Evolutionary conservation across 1,140 invertebrate species (phyloP).

Genomic region (Zaprionus capensis): DNA sequence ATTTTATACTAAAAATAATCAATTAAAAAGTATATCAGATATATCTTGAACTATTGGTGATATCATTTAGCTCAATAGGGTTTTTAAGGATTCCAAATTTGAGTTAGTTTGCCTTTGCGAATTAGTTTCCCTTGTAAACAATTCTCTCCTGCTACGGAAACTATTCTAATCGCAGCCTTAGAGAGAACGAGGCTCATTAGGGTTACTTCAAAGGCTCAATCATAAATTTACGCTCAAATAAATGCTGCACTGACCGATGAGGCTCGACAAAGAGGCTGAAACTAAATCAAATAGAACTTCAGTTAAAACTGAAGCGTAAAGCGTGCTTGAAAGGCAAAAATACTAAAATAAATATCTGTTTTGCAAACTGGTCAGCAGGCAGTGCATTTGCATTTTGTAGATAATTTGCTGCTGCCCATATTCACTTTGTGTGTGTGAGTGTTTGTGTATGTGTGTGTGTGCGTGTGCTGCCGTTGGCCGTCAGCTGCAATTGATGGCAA

Average conservation of each 20-base stretch:
- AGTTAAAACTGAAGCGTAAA: slow-evolving; percentile 66
- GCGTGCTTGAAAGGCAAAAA: slow-evolving; percentile 47
- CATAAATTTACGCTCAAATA: slow-evolving; percentile 69
- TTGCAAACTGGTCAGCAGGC: slow-evolving; percentile 14
- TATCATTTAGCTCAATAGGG: too few species aligned
- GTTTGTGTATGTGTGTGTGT: slow-evolving; percentile 19
- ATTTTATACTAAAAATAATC: too few species aligned
- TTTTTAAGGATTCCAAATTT: too few species aligned
- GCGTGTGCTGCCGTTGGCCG: slow-evolving; percentile 36
- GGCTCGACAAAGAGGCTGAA: slow-evolving; percentile 46
- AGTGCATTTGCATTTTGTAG: slow-evolving; percentile 55
- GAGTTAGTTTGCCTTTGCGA: too few species aligned
- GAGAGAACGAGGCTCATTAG: not conserved
- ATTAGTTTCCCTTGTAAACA: too few species aligned
- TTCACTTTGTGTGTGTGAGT: slow-evolving; percentile 22
- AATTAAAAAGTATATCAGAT: too few species aligned
- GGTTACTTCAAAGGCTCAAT: slow-evolving; percentile 45
- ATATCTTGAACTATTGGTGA: too few species aligned
- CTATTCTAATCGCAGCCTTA: not conserved
- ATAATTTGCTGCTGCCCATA: slow-evolving; percentile 71
- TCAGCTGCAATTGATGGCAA: slow-evolving; percentile 80
- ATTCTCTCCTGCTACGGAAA: not conserved
- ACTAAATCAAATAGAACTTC: slow-evolving; percentile 73
- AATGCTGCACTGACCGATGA: slow-evolving; percentile 57
- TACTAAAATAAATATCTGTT: slow-evolving; percentile 80